Base-by-base conservation (phyloP, 2,888 invertebrate genomes). In the Caenorhabditis panamensis region DNA sequence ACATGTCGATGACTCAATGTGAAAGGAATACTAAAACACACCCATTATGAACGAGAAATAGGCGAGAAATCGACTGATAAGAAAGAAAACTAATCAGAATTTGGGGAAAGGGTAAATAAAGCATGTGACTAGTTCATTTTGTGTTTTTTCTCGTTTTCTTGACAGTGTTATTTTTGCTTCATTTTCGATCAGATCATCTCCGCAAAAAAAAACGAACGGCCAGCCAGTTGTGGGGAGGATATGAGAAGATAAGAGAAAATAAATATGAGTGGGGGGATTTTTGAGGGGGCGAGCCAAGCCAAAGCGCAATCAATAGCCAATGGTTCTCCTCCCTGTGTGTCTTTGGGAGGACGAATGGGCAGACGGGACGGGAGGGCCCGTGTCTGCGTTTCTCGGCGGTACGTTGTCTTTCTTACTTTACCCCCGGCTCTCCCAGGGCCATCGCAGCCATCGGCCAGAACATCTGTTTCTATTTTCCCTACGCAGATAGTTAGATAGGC, bases 241-340 rank as follows among this genome's bases (percentile, higher is more conserved):
- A n/a, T n/a, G n/a, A n/a, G n/a, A n/a, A 31, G 26, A 49, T 18
- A 16, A 49, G 20, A 26, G 54, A 54, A 28, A 28, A 16, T 41
- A 41, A 13, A 13, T 11, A 6, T 6, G 41, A 28, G 54, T 20
- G 8, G 9, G 36, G 13, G 56, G 56, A 56, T 54, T 54, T 47
- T 47, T 64, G 75, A 61, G 75, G 56, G 75, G 75, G 75, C 75
- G 75, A 75, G 66, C 59, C n/a, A 47, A 73, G 64, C 54, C 58
- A 64, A 66, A 69, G 69, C 63, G 63, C 71, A 71, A 78, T 78
- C 78, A 71, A 78, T 78, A 78, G 78, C 78, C 78, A 66, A 66
- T 78, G 78, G 78, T 71, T n/a, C 78, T 75, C 66, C 73, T 66
- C 73, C 49, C 61, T 76, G 76, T 72, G 72, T 76, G 76, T 68